A percentile compares a stretch with the other conserved stretches of the same genome.
Evolutionary conservation across 2,888 invertebrate genomes (phyloP).

Genomic region (Lydus trimaculatus): DNA sequence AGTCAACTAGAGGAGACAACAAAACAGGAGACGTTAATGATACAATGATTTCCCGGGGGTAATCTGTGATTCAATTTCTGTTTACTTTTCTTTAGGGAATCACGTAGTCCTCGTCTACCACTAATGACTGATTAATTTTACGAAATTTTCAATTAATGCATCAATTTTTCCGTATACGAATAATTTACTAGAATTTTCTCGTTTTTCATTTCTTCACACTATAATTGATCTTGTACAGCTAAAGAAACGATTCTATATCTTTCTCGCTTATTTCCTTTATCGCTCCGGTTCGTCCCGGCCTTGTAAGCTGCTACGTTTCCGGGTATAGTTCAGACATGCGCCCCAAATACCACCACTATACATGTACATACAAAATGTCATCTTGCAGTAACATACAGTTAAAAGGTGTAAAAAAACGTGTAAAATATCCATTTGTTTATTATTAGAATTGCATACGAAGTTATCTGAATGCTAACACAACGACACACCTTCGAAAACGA

Average conservation of each 20-base stretch:
- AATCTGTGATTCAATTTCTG: constrained; percentile 17
- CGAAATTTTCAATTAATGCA: neutral
- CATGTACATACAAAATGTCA: constrained; percentile 47
- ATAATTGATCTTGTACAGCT: constrained; percentile 8
- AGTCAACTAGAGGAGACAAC: constrained; percentile 9
- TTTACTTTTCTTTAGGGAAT: neutral
- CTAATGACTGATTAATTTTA: neutral
- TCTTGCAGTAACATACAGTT: constrained; percentile 50
- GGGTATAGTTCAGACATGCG: constrained; percentile 50
- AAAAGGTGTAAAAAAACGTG: constrained; percentile 51
- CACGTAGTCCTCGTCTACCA: neutral
- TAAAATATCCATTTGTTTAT: constrained; percentile 30
- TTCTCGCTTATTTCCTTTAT: neutral
- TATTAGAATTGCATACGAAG: neutral
- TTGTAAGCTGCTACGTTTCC: constrained; percentile 50
- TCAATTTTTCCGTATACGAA: neutral
- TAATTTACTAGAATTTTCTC: neutral
- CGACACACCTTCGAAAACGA: neutral
- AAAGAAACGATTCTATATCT: constrained; percentile 11
- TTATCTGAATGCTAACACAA: neutral
- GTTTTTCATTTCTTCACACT: neutral
- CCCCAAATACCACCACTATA: constrained; percentile 31
- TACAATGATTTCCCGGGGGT: constrained; percentile 40
- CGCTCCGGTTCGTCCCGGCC: constrained; percentile 46
- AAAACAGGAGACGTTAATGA: constrained; percentile 35